A percentile compares a stretch with the other conserved stretches of the same genome.
Evolutionary conservation across 2,797 vertebrate genomes (phyloP).

Genomic region (Rhadinocentrus ornatus): DNA sequence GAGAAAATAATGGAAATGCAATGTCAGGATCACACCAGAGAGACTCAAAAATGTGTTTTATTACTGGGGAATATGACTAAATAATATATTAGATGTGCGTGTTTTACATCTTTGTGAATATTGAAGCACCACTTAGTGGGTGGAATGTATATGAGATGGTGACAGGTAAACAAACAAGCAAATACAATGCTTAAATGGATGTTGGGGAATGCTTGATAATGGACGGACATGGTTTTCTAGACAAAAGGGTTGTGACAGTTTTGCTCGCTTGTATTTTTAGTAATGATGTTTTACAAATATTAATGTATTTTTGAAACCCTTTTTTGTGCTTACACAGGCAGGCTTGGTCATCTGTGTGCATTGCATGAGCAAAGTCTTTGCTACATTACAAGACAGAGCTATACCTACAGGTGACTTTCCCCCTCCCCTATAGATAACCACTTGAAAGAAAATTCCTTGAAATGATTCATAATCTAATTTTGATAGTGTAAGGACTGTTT

Average conservation of each 20-base stretch:
- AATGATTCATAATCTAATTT: slow-evolving; percentile 25
- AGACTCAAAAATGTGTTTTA: slow-evolving; percentile 84
- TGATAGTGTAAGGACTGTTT: slow-evolving; percentile 37
- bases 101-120: slow-evolving; percentile 91
- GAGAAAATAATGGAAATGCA: slow-evolving; percentile 95
- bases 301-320: slow-evolving; percentile 56
- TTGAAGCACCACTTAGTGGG: slow-evolving; percentile 84
- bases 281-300: slow-evolving; percentile 47
- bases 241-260: slow-evolving; percentile 85
- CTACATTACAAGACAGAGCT: background rate
- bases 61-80: slow-evolving; percentile 84
- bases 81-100: slow-evolving; percentile 90
- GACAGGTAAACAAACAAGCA: slow-evolving; percentile 78
- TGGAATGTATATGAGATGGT: slow-evolving; percentile 75
- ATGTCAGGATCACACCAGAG: slow-evolving; percentile 84
- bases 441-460: slow-evolving; percentile 8
- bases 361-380: slow-evolving; percentile 43
- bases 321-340: slow-evolving; percentile 30
- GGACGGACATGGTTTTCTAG: slow-evolving; percentile 78
- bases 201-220: slow-evolving; percentile 71
- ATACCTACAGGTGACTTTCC: slow-evolving; percentile 1
- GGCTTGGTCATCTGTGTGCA: slow-evolving; percentile 46
- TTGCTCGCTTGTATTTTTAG: slow-evolving; percentile 72
- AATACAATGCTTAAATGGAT: slow-evolving; percentile 83
- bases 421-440: background rate